Base-by-base conservation (phyloP, 2,888 invertebrate species). In the Plebejus melissa region DNA sequence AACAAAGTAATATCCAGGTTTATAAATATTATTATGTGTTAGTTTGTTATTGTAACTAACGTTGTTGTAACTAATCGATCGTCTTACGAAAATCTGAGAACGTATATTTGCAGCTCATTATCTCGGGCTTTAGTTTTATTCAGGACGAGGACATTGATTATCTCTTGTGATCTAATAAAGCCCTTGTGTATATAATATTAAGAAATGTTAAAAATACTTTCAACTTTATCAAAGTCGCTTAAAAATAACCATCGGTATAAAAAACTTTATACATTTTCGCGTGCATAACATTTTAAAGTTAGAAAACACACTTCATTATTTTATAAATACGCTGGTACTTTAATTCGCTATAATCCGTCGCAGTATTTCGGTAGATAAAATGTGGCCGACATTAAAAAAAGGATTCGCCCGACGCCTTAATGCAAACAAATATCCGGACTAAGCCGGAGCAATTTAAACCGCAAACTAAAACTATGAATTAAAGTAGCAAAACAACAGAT, bases 401-500 rank as follows among this genome's bases (percentile, higher is more conserved):
- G 54, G 72, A 72, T 72, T 72, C 16, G 54, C 16, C 50, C 72
- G 50, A 50, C 46, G 50, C 72, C 28, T 72, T 72, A 46, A 41
- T 46, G 71, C 70, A 70, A 41, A 70, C 70, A 41, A 41, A 65
- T 65, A 65, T 70, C 22, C 41, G 71, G 28, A 11, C 78, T 75
- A 79, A 85, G 84, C 83, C 82, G 79, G 79, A 69, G 81, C 81
- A 80, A 82, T 86, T 84, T 82, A 82, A 82, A 81, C 81, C 83
- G 78, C 79, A 78, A 85, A 88, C 85, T 85, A 85, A 85, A 88
- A 88, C 87, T 82, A 83, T 81, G 86, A 87, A 87, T 88, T 88
- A 87, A 87, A 87, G 82, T 85, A 82, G 81, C 86, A 83, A 81
- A 85, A 90, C 86, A 90, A 86, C 90, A 90, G 88, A 91, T 90